A percentile compares a stretch with the other conserved stretches of the same genome.
phyloP scores from a whole-genome alignment of 2,797 vertebrate genomes.

The Crax fasciolata region DNA sequence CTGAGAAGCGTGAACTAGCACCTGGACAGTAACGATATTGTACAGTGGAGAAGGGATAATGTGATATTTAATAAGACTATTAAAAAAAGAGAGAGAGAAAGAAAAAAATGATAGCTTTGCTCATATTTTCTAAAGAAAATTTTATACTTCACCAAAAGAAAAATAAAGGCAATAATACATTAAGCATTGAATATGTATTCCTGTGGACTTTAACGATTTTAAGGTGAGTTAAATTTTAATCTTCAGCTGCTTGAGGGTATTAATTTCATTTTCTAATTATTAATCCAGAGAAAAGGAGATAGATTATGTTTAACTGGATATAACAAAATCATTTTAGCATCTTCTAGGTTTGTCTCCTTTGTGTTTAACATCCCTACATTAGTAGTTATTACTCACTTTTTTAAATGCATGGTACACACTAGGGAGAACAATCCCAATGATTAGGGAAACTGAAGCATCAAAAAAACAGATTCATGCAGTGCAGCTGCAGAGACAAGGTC shows the following conservation, averaged over 20 bases:
- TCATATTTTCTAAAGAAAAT: background rate
- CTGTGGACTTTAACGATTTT: background rate
- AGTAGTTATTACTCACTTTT: background rate
- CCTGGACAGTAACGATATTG: background rate
- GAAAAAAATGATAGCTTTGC: rapidly evolving
- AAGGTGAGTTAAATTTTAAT: background rate
- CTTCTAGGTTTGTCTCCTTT: constrained; percentile 22
- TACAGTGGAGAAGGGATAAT: background rate
- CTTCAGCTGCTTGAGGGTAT: background rate
- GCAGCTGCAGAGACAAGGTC: constrained; percentile 65
- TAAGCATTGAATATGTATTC: background rate
- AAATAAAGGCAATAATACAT: background rate
- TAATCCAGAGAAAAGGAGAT: background rate
- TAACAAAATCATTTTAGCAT: background rate
- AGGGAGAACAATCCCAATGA: constrained; percentile 60
- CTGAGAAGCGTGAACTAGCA: background rate
- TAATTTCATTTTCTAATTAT: background rate
- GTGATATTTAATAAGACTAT: background rate
- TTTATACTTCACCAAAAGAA: background rate
- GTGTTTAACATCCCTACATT: background rate
- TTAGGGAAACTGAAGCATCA: constrained; percentile 34
- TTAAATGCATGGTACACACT: constrained; percentile 1
- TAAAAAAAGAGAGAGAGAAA: background rate
- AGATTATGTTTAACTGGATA: background rate
- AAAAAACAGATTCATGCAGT: background rate